These are phyloP conservation scores for Oopsacas minuta DNA, from an alignment of 37 sponge, comb jelly and placozoan genomes.

Conservation along the genomic window DNA sequence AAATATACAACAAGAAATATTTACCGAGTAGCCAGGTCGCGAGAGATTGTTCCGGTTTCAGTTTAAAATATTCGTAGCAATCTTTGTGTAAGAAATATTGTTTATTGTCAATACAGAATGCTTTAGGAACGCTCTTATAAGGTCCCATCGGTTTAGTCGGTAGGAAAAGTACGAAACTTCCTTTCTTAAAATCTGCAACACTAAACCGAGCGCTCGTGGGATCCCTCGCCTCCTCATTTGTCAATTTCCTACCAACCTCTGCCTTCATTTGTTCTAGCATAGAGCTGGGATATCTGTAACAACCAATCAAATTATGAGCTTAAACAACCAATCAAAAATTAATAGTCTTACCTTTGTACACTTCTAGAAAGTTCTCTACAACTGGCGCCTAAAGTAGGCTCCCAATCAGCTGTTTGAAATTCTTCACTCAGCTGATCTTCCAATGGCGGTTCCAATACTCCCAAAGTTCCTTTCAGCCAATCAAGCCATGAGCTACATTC, in stretches of 20 bases:
- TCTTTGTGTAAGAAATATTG: background rate
- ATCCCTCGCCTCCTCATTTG: background rate
- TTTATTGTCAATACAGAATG: slow-evolving; percentile 11
- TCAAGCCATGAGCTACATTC: background rate
- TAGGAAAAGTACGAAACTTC: background rate
- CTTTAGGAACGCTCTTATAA: background rate
- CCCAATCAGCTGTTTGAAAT: background rate
- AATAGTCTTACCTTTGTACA: background rate
- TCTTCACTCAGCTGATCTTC: background rate
- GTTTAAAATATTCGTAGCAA: background rate
- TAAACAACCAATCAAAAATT: too few relatives aligned
- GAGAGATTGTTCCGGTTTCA: background rate
- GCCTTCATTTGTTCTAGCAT: background rate
- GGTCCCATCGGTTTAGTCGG: background rate
- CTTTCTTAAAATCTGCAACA: background rate
- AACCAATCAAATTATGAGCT: background rate
- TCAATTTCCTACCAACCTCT: background rate
- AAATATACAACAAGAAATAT: background rate
- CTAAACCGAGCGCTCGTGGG: background rate
- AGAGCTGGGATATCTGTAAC: background rate
- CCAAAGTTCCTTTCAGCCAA: background rate
- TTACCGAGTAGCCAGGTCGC: background rate
- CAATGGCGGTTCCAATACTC: background rate
- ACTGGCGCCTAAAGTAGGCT: background rate
- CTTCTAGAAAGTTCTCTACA: background rate